phyloP scores from a whole-genome alignment of 2,797 vertebrate genomes.

The Coracias cyanogaster region DNA sequence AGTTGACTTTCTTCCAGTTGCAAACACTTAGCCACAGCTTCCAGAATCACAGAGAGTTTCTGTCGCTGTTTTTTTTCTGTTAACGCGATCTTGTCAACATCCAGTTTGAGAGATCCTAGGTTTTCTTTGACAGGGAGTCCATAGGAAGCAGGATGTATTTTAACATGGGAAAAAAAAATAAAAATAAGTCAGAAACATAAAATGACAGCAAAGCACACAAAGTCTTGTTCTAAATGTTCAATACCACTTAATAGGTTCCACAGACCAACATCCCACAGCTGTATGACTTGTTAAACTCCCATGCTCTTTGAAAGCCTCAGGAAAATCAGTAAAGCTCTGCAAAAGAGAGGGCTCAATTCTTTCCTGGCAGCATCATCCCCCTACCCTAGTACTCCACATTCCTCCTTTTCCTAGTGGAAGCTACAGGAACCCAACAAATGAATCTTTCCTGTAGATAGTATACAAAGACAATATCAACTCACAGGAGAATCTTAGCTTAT shows the following conservation, averaged over 20 bases:
- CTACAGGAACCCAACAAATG: background rate
- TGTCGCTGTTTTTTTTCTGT: conserved; percentile 82
- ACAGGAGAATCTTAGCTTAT: background rate
- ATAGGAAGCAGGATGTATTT: background rate
- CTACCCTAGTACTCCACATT: background rate
- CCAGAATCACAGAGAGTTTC: conserved; percentile 87
- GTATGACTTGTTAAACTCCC: background rate
- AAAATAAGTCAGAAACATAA: background rate
- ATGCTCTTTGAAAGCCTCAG: background rate
- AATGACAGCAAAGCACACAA: background rate
- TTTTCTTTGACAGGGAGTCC: conserved; percentile 70
- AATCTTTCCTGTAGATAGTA: background rate
- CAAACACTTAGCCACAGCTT: conserved; percentile 80
- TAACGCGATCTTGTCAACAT: conserved; percentile 88
- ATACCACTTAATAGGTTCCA: background rate
- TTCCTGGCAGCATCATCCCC: background rate
- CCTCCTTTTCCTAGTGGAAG: background rate
- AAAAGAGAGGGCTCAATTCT: background rate
- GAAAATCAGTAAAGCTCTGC: background rate
- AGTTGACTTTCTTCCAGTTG: conserved; percentile 72
- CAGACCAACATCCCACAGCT: background rate
- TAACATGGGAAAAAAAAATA: background rate
- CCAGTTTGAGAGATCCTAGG: conserved; percentile 79
- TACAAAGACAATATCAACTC: background rate
- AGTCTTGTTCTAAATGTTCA: background rate